Percentiles rank a stretch among this genome's conserved stretches.
Conservation (phyloP, 1,140 invertebrate genomes). For the Eciton burchellii region DNA sequence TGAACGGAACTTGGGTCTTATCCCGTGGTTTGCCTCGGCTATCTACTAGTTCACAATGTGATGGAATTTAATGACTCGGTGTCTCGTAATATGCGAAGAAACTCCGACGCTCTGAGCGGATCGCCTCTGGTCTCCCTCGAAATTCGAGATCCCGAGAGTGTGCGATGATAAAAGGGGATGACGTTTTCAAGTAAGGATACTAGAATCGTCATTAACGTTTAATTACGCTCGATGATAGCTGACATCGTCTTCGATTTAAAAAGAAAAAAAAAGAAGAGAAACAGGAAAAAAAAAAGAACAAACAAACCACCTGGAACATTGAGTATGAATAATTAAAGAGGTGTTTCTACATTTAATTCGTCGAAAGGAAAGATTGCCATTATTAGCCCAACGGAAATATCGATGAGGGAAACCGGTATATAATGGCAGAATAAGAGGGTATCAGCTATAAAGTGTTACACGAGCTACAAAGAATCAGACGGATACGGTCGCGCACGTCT, state of each 20-base stretch:
- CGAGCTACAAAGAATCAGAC: slow-evolving; percentile 34
- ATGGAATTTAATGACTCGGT: background rate
- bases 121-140: too few species aligned
- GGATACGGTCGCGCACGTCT: slow-evolving; percentile 28
- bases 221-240: too few species aligned
- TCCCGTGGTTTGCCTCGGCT: background rate
- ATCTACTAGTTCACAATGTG: slow-evolving; percentile 17
- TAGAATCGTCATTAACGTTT: background rate
- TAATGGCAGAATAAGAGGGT: background rate
- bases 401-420: slow-evolving; percentile 1
- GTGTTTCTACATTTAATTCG: background rate
- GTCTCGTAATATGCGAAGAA: background rate
- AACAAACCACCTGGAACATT: too few species aligned
- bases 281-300: too few species aligned
- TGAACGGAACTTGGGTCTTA: background rate
- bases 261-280: too few species aligned
- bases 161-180: background rate
- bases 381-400: background rate
- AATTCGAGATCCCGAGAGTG: too few species aligned
- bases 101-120: background rate
- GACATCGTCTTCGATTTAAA: too few species aligned
- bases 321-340: background rate
- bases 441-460: slow-evolving; percentile 8
- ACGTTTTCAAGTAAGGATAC: background rate
- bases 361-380: background rate